Evolutionary conservation across 2,888 invertebrate species (phyloP).

Genomic region (Pseudolycoriella hygida): DNA sequence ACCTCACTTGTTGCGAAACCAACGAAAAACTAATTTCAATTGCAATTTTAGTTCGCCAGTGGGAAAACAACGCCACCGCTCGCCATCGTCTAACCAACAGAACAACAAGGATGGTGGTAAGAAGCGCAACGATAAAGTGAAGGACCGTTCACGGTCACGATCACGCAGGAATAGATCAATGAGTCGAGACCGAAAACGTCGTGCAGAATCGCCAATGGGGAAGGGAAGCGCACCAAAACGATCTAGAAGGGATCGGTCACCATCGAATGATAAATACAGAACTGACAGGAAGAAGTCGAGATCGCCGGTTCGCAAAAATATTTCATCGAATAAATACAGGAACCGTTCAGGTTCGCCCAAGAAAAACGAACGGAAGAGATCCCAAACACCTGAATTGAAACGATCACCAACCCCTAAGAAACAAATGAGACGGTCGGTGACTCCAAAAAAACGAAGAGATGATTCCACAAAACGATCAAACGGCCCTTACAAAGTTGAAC

Average conservation of each 20-base stretch:
- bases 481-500: neutral
- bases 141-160: neutral
- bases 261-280: neutral
- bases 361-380: conserved; percentile 3
- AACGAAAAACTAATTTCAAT: too few relatives aligned
- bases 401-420: conserved; percentile 14
- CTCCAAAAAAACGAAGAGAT: conserved; percentile 11
- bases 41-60: conserved; percentile 3
- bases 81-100: conserved; percentile 18
- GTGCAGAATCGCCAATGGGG: conserved; percentile 2
- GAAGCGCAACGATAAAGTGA: neutral
- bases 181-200: conserved; percentile 5
- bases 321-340: neutral
- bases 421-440: conserved; percentile 19
- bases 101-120: conserved; percentile 1
- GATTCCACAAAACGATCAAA: conserved; percentile 7
- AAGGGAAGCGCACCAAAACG: neutral
- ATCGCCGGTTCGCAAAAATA: neutral
- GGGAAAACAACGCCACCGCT: conserved; percentile 23
- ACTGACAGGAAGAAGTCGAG: neutral
- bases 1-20: too few relatives aligned
- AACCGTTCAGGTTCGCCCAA: conserved; percentile 4
- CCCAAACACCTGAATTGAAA: conserved; percentile 8
- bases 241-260: conserved; percentile 2
- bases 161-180: neutral